phyloP scores from a whole-genome alignment of 2,113 vertebrate genomes.

The Psophia crepitans region DNA sequence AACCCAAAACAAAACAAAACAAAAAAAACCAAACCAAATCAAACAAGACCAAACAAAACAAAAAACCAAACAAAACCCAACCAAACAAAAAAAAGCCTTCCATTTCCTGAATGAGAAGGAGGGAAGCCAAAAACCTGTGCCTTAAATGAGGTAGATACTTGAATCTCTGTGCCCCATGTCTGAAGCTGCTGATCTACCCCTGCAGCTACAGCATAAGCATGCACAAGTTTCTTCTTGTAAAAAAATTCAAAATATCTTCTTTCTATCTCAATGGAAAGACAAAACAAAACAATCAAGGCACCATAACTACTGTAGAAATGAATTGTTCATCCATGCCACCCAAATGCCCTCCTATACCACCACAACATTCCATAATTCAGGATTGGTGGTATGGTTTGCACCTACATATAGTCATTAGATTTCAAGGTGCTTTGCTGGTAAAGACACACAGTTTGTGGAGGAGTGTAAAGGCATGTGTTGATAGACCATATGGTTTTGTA shows the following conservation, averaged over 20 bases:
- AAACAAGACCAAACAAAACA: no score
- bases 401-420: neutral
- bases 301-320: neutral
- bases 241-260: neutral
- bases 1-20: neutral
- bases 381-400: neutral
- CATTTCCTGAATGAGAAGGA: neutral
- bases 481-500: neutral
- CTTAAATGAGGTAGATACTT: neutral
- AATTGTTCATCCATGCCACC: neutral
- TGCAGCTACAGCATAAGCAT: neutral
- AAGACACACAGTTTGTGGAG: neutral
- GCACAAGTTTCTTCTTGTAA: neutral
- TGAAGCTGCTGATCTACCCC: neutral
- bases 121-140: neutral
- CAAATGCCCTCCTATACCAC: neutral
- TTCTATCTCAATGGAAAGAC: neutral
- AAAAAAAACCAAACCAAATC: no score
- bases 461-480: neutral
- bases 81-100: neutral
- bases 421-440: neutral
- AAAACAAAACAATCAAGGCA: neutral
- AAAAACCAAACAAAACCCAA: neutral
- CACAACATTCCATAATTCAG: neutral
- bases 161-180: neutral